Evolutionary conservation across 1,140 invertebrate genomes (phyloP), one percentile per base, ranked within the genome.

Genomic region (Zaprionus kolodkinae): DNA sequence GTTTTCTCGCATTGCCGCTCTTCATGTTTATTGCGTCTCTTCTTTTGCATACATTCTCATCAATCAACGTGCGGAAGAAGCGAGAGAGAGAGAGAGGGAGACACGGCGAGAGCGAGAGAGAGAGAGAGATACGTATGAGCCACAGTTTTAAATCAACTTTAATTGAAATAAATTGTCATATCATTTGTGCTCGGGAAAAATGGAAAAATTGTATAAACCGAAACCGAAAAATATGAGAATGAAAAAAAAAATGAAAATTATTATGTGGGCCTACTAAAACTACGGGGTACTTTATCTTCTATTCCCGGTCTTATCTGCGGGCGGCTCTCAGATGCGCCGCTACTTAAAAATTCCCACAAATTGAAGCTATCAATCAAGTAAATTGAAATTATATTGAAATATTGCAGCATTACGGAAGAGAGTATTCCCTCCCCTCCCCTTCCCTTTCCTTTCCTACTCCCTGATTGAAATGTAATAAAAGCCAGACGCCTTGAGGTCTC

Each of bases 111-210:
- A 45, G 36, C 10, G 25, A 27, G 69, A 61, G 25, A 27, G 69
- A 61, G 35, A 21, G 55, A 45, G 36, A 12, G 25, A 27, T 63
- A 61, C 45, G 45, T 9, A 17, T 17, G 45, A 50, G 45, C 48
- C 57, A 86, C 71, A 84, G 65, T 80, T 88, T 75, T 88, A 88
- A 88, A 88, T 88, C 84, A 88, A 84, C 84, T 89, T 89, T 88
- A 88, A 88, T 88, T 88, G 84, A 88, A 88, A 88, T 88, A 88
- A 88, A 88, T 88, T 88, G 84, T 84, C 84, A 84, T 78, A 83
- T 87, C 83, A 86, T 86, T 76, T 85, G 81, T 54, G 27, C 27
- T 30, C 75, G 71, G 64, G 48, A 67, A 77, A 64, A 77, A 60
- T 59, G 48, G 40, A 68, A 64, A 74, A 69, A 76, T 73, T 60